Percentiles rank a stretch among this genome's conserved stretches.
phyloP scores from a whole-genome alignment of 2,888 invertebrate species.

The Agriotes lineatus region DNA sequence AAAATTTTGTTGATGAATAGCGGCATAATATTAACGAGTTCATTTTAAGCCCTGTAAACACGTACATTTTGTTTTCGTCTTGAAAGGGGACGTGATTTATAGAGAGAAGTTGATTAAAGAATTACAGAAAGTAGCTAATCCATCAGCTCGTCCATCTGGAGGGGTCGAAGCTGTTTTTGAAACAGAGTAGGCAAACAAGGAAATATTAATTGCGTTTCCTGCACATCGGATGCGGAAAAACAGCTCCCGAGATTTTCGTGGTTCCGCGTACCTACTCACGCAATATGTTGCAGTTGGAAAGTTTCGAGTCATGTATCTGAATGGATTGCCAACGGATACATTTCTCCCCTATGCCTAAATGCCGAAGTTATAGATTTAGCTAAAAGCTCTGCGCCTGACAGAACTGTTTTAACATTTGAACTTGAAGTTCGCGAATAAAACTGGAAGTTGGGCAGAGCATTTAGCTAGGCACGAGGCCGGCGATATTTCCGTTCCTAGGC shows the following conservation, averaged over 20 bases:
- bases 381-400: constrained; percentile 18
- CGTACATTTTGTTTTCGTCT: too few species aligned
- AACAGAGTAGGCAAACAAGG: not conserved
- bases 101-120: too few species aligned
- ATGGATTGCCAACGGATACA: constrained; percentile 15
- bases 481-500: constrained; percentile 15
- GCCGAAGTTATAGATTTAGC: constrained; percentile 17
- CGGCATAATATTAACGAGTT: too few species aligned
- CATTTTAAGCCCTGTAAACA: too few species aligned
- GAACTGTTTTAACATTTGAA: constrained; percentile 19
- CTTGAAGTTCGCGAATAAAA: constrained; percentile 17
- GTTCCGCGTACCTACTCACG: not conserved
- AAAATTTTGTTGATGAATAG: too few species aligned
- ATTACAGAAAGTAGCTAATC: not conserved
- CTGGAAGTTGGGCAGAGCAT: not conserved
- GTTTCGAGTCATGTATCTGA: constrained; percentile 7
- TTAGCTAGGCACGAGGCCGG: constrained; percentile 1
- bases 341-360: constrained; percentile 17
- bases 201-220: constrained; percentile 4
- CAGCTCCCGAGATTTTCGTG: not conserved
- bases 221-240: not conserved
- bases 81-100: too few species aligned
- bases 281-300: constrained; percentile 15
- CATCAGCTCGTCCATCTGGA: not conserved
- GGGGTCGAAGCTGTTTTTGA: not conserved